A percentile compares a stretch with the other conserved stretches of the same genome.
These are phyloP conservation scores for Rhinichthys klamathensis DNA, from an alignment of 2,113 vertebrate genomes.

Conservation along the genomic window DNA sequence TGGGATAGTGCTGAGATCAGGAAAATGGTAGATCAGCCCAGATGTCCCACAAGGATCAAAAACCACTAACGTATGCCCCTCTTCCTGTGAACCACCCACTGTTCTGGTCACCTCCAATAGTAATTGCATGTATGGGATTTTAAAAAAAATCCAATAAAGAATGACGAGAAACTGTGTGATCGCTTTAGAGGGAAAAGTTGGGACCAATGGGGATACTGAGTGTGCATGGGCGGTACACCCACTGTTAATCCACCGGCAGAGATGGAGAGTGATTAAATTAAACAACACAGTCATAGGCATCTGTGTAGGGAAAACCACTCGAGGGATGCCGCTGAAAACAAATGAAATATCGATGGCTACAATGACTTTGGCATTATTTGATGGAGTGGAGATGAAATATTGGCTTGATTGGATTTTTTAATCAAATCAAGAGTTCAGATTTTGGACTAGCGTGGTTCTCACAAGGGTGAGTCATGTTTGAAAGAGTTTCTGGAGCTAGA, in stretches of 20 bases:
- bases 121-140: constrained; percentile 35
- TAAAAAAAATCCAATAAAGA: constrained; percentile 39
- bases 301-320: constrained; percentile 18
- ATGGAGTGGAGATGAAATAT: constrained; percentile 44
- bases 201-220: constrained; percentile 39
- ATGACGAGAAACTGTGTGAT: constrained; percentile 30
- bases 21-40: neutral
- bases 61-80: constrained; percentile 26
- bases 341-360: constrained; percentile 57
- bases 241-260: constrained; percentile 37
- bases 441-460: constrained; percentile 33
- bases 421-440: constrained; percentile 52
- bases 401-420: constrained; percentile 41
- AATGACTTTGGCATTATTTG: constrained; percentile 54
- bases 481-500: constrained; percentile 14
- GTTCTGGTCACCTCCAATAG: constrained; percentile 49
- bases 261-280: constrained; percentile 49
- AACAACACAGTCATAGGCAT: constrained; percentile 41
- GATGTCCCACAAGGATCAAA: neutral
- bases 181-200: constrained; percentile 23
- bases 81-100: constrained; percentile 36
- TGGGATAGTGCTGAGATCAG: neutral
- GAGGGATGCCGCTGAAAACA: constrained; percentile 46
- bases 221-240: constrained; percentile 51
- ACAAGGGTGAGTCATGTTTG: constrained; percentile 26